Conservation (phyloP, 2,797 vertebrate genomes). For the Eurystomus glaucurus region DNA sequence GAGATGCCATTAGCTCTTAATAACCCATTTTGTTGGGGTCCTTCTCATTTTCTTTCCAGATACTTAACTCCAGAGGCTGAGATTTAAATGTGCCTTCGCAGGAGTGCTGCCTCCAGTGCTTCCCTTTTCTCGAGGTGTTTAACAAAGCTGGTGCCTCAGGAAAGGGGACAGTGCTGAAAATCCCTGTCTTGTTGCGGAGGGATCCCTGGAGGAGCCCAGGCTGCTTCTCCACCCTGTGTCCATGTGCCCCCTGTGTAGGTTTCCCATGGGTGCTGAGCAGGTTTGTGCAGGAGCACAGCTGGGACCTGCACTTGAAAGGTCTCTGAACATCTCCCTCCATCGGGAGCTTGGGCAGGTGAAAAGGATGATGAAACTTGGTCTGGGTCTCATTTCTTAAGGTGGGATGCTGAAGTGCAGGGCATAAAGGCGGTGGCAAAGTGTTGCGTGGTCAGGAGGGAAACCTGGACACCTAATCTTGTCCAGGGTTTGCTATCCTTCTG, state of each 20-base stretch:
- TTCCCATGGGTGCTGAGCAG: background rate
- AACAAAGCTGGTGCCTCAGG: background rate
- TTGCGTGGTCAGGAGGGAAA: background rate
- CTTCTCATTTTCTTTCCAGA: background rate
- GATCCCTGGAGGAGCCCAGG: background rate
- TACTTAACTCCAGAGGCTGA: background rate
- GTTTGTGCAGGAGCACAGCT: background rate
- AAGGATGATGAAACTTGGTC: background rate
- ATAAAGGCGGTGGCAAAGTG: background rate
- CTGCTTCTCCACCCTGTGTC: background rate
- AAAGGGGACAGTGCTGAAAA: background rate
- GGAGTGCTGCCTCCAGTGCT: background rate
- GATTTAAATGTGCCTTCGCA: background rate
- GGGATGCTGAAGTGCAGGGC: background rate
- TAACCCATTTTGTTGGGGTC: background rate
- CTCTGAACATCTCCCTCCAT: fast-evolving
- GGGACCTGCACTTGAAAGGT: fast-evolving
- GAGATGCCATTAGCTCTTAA: background rate
- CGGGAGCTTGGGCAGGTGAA: background rate
- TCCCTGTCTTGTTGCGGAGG: fast-evolving
- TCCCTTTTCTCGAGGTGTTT: background rate
- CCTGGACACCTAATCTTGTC: background rate
- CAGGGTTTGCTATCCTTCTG: fast-evolving
- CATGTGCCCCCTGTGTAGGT: fast-evolving
- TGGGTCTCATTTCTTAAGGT: background rate